phyloP scores from a whole-genome alignment of 2,113 vertebrate species.

The Eleginops maclovinus region DNA sequence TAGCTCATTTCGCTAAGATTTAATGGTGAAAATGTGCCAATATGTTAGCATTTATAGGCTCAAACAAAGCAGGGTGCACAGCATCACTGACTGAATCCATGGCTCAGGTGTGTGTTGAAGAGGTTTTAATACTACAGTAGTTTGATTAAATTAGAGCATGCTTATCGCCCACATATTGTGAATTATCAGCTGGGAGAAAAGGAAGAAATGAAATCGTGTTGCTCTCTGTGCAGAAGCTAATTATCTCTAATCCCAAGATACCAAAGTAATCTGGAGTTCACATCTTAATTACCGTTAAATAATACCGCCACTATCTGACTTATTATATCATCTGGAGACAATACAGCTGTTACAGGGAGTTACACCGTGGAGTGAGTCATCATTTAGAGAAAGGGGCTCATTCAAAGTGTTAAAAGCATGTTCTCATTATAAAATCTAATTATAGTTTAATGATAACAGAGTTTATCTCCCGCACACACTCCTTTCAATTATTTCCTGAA shows the following conservation, averaged over 20 bases:
- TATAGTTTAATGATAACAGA: too few species aligned
- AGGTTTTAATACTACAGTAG: too few species aligned
- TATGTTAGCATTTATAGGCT: background rate
- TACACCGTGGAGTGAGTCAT: background rate
- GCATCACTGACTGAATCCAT: background rate
- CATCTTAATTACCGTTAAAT: conserved; percentile 49
- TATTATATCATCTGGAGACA: conserved; percentile 15
- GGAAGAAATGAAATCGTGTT: background rate
- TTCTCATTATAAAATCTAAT: too few species aligned
- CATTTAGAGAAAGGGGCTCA: background rate
- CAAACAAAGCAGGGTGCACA: background rate
- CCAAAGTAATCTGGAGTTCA: conserved; percentile 17
- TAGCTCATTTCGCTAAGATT: background rate
- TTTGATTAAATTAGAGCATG: too few species aligned
- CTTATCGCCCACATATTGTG: too few species aligned
- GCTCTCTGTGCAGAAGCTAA: conserved; percentile 27
- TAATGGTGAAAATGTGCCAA: background rate
- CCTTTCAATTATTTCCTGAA: background rate
- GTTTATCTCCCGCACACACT: too few species aligned
- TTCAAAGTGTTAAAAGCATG: too few species aligned
- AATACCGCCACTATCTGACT: background rate
- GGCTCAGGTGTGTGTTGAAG: too few species aligned
- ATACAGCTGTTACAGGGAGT: conserved; percentile 15
- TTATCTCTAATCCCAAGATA: conserved; percentile 34
- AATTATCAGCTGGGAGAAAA: background rate